phyloP scores from a whole-genome alignment of 2,113 vertebrate genomes.

The Acrocephalus kingi region DNA sequence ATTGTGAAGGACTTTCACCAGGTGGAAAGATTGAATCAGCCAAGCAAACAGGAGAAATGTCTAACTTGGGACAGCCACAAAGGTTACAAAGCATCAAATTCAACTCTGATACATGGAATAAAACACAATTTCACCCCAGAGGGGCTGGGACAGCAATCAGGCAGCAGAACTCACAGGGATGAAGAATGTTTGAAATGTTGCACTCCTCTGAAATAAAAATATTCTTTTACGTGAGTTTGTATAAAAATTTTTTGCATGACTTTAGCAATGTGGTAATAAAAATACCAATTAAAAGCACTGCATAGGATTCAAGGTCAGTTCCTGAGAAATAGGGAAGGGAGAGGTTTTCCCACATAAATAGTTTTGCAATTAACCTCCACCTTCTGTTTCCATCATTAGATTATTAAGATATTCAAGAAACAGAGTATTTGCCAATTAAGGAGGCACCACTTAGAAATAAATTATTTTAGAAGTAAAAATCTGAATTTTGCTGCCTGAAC shows the following conservation, averaged over 20 bases:
- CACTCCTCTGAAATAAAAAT: background rate
- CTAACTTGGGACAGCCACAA: background rate
- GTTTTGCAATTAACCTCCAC: background rate
- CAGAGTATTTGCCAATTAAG: fast-evolving
- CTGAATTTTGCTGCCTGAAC: background rate
- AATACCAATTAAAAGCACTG: background rate
- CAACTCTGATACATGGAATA: background rate
- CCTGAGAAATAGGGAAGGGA: background rate
- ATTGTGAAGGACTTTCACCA: background rate
- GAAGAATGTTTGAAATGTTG: background rate
- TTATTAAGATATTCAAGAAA: background rate
- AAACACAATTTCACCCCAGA: background rate
- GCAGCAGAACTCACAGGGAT: background rate
- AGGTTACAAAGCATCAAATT: background rate
- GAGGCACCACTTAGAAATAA: background rate
- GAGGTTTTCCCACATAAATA: background rate
- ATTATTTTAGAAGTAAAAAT: background rate
- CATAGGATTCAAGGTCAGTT: background rate
- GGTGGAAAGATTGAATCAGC: background rate
- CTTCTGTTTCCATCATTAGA: background rate
- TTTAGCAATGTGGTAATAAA: background rate
- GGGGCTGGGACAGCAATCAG: background rate
- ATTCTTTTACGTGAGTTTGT: background rate
- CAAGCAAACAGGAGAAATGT: background rate
- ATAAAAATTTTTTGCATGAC: background rate